A percentile compares a stretch with the other conserved stretches of the same genome.
Conservation (phyloP, 2,113 vertebrate species). For the Artemisiospiza belli region DNA sequence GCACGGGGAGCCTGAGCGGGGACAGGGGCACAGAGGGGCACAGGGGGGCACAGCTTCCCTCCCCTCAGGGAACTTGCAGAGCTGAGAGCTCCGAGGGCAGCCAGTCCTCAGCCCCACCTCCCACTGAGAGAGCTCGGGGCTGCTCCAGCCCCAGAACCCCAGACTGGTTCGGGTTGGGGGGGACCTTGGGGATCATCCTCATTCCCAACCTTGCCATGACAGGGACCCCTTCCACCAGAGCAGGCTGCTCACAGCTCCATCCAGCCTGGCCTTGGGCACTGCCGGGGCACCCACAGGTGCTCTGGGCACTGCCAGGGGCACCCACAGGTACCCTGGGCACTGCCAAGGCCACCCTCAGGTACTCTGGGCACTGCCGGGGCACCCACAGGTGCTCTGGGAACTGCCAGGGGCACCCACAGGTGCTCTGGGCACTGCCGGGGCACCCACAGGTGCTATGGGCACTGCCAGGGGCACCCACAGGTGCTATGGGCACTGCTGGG, state of each 20-base stretch:
- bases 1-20: neutral
- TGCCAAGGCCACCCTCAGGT: no score
- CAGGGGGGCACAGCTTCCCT: no score
- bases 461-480: neutral
- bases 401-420: no score
- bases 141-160: neutral
- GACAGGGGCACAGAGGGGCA: no score
- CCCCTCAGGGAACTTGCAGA: accelerated
- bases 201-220: neutral
- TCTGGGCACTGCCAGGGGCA: neutral
- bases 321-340: neutral
- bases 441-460: no score
- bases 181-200: no score
- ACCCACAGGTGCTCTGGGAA: no score
- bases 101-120: neutral
- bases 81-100: neutral
- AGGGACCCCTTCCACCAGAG: neutral
- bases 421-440: no score
- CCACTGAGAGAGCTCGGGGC: neutral
- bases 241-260: neutral
- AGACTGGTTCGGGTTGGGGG: no score
- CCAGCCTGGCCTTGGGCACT: neutral
- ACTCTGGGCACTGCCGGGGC: neutral
- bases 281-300: neutral
- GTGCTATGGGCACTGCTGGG: neutral